Evolutionary conservation across 1,140 invertebrate species (phyloP).

Genomic region (Leptoteleia sp.): DNA sequence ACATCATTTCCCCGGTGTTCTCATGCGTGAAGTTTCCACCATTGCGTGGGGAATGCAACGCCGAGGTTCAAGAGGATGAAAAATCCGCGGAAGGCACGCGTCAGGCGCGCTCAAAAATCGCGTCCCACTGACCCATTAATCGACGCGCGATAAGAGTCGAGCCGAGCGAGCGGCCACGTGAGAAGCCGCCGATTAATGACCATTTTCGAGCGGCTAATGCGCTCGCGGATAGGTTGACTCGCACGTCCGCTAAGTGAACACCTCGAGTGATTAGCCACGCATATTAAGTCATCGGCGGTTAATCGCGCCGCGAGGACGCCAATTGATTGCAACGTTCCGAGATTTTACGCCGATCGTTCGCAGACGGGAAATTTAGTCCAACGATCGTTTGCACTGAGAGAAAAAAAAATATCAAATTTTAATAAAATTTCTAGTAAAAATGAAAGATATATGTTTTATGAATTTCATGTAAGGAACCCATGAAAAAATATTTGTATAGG

Average conservation of each 20-base stretch:
- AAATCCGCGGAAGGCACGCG: slow-evolving; percentile 53
- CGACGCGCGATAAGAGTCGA: slow-evolving; percentile 11
- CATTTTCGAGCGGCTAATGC: slow-evolving; percentile 23
- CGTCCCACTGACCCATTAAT: slow-evolving; percentile 55
- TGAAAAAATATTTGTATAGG: no score
- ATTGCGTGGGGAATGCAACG: slow-evolving; percentile 53
- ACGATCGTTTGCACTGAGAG: no score
- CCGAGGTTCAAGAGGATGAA: slow-evolving; percentile 66
- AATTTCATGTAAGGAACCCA: no score
- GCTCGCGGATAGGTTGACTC: slow-evolving; percentile 17
- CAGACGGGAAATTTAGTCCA: no score
- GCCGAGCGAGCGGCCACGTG: slow-evolving; percentile 8
- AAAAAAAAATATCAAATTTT: no score
- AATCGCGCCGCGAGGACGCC: slow-evolving; percentile 11
- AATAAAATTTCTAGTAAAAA: no score
- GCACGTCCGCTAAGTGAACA: slow-evolving; percentile 10
- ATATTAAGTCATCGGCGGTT: slow-evolving; percentile 50
- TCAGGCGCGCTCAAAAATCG: slow-evolving; percentile 44
- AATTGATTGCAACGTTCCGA: no score
- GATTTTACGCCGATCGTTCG: no score
- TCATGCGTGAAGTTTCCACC: slow-evolving; percentile 68
- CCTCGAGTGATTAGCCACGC: slow-evolving; percentile 36
- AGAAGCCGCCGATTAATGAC: slow-evolving; percentile 42
- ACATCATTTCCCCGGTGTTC: slow-evolving; percentile 49
- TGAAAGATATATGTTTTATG: no score